Evolutionary conservation across 2,797 vertebrate species (phyloP).

Genomic region (Steatocranus sp.): DNA sequence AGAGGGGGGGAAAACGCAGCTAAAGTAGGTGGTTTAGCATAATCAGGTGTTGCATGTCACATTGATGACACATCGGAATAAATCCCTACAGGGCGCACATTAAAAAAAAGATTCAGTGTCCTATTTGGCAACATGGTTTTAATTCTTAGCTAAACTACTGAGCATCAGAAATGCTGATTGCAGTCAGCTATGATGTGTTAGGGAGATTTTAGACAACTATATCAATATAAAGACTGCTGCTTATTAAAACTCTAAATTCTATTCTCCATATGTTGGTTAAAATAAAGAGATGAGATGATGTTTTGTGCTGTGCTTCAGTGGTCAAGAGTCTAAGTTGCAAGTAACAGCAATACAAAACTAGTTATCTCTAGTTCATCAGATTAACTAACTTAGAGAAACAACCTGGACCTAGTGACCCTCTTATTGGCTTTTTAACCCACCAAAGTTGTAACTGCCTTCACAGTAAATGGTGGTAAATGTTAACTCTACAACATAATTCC

Average conservation of each 20-base stretch:
- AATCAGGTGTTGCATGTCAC: not conserved
- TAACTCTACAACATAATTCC: not conserved
- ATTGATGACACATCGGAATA: not conserved
- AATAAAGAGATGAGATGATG: not conserved
- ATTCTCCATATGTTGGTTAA: not conserved
- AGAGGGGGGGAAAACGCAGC: not conserved
- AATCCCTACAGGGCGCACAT: not conserved
- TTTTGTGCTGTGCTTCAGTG: not conserved
- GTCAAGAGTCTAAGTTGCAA: not conserved
- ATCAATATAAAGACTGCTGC: not conserved
- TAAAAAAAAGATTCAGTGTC: not conserved
- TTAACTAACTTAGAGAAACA: not conserved
- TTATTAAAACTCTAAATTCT: not conserved
- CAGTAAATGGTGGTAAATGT: not conserved
- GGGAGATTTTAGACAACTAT: not conserved
- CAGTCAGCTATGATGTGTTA: not conserved
- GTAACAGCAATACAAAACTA: not conserved
- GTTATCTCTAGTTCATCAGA: not conserved
- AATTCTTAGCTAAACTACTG: not conserved
- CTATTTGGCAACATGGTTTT: not conserved
- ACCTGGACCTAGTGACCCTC: not conserved
- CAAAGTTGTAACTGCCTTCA: not conserved
- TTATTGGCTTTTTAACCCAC: not conserved
- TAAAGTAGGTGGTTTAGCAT: not conserved
- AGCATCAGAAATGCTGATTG: not conserved